These are phyloP conservation scores for Leptinotarsa texana DNA, from an alignment of 1,140 invertebrate species.

Conservation along the genomic window DNA sequence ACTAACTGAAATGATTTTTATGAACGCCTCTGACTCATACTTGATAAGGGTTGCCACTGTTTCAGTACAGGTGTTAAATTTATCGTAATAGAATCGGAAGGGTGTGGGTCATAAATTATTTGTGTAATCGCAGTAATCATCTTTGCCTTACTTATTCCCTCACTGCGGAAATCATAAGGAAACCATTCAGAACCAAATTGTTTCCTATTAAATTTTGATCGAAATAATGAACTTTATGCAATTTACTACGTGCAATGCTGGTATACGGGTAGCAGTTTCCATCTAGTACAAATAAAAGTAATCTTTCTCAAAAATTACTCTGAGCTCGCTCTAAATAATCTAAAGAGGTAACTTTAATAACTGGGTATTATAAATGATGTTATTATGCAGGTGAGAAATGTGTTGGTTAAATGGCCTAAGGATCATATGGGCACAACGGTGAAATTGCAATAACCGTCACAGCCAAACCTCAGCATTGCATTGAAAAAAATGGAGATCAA, in stretches of 20 bases:
- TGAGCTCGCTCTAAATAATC: too few species aligned
- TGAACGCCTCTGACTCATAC: not conserved
- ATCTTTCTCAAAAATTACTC: too few species aligned
- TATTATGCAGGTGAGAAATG: too few species aligned
- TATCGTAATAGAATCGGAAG: slow-evolving; percentile 53
- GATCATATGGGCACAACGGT: too few species aligned
- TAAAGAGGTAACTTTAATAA: too few species aligned
- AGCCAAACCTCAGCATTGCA: too few species aligned
- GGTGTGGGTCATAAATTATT: slow-evolving; percentile 49
- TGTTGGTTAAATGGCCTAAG: too few species aligned
- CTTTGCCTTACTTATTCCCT: not conserved
- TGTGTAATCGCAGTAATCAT: slow-evolving; percentile 34
- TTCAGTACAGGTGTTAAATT: slow-evolving; percentile 50
- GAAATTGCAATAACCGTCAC: too few species aligned
- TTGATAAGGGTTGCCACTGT: slow-evolving; percentile 3
- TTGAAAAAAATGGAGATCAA: too few species aligned
- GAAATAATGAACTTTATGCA: slow-evolving; percentile 9
- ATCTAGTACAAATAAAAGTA: too few species aligned
- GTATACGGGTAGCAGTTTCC: not conserved
- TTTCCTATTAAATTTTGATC: slow-evolving; percentile 25
- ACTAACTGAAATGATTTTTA: not conserved
- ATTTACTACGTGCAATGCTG: slow-evolving; percentile 13
- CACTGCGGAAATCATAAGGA: slow-evolving; percentile 12
- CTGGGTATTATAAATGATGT: too few species aligned
- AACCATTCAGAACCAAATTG: slow-evolving; percentile 11